These are phyloP conservation scores for Podocnemis expansa DNA, from an alignment of 2,113 vertebrate species.

Conservation along the genomic window DNA sequence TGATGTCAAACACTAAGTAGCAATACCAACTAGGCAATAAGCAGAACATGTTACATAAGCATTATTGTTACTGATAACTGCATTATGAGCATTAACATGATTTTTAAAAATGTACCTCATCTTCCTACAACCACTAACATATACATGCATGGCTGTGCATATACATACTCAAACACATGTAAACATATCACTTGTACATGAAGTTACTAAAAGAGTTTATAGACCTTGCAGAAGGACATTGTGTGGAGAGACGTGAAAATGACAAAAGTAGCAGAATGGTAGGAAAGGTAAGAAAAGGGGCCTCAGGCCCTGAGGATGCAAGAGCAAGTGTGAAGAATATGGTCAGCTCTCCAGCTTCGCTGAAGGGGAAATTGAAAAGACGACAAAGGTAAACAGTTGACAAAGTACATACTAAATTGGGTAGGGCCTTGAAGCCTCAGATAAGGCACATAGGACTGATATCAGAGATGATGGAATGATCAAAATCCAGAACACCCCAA, in stretches of 20 bases:
- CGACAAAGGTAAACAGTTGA: background rate
- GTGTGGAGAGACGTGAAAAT: background rate
- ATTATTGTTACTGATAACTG: background rate
- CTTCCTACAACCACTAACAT: background rate
- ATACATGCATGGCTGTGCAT: too few relatives aligned
- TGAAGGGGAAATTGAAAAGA: constrained; percentile 5
- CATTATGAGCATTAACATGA: background rate
- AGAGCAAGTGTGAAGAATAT: background rate
- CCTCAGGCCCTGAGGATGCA: background rate
- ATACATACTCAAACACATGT: too few relatives aligned
- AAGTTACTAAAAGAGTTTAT: background rate
- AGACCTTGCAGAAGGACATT: background rate
- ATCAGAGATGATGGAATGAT: constrained; percentile 31
- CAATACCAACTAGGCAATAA: background rate
- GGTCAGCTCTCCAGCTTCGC: background rate
- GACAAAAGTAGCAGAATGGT: background rate
- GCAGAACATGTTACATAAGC: background rate
- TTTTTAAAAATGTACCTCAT: background rate
- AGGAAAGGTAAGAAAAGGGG: accelerated
- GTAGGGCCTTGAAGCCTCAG: constrained; percentile 15
- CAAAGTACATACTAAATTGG: constrained; percentile 12
- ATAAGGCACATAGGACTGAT: constrained; percentile 26
- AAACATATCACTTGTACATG: background rate
- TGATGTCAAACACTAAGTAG: background rate
- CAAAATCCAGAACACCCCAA: constrained; percentile 27